Evolutionary conservation across 64 coral and sea anemone genomes (phyloP).

Genomic region (Montipora capricornis): DNA sequence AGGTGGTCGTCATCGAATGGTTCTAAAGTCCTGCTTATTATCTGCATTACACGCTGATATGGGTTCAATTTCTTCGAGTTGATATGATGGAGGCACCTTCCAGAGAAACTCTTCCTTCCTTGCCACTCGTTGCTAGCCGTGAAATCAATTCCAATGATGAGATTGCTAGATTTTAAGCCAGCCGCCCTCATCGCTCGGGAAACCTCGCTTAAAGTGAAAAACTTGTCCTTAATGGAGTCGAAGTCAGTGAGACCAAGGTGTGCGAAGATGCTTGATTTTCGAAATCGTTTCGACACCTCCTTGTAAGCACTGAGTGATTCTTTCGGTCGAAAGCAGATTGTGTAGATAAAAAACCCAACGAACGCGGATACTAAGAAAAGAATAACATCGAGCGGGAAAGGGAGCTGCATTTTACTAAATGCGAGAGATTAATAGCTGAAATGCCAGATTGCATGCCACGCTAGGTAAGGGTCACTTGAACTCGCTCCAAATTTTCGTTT

Average conservation of each 20-base stretch:
- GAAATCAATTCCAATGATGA: constrained; percentile 97
- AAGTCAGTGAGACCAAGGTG: constrained; percentile 80
- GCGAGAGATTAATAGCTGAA: no score
- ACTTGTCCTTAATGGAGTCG: constrained; percentile 87
- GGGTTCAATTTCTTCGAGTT: constrained; percentile 83
- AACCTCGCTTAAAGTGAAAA: constrained; percentile 80
- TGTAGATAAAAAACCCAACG: constrained; percentile 78
- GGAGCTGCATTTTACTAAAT: constrained; percentile 56
- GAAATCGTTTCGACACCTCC: constrained; percentile 70
- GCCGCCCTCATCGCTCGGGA: constrained; percentile 80
- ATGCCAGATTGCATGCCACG: no score
- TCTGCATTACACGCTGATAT: constrained; percentile 90
- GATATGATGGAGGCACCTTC: constrained; percentile 88
- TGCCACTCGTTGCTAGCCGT: constrained; percentile 99
- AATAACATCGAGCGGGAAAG: constrained; percentile 77
- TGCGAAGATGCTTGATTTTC: constrained; percentile 69
- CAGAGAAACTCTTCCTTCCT: constrained; percentile 87
- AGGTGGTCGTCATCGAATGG: constrained; percentile 94
- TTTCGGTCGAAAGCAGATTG: constrained; percentile 72
- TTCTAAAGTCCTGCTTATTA: constrained; percentile 88
- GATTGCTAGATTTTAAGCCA: constrained; percentile 86
- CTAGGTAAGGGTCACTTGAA: no score
- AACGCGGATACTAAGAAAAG: constrained; percentile 75
- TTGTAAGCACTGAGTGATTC: constrained; percentile 79
- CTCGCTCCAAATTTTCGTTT: no score